A percentile compares a stretch with the other conserved stretches of the same genome.
Conservation (phyloP, 37 sponge, comb jelly and placozoan species). For the Hexactinellida sp. region DNA sequence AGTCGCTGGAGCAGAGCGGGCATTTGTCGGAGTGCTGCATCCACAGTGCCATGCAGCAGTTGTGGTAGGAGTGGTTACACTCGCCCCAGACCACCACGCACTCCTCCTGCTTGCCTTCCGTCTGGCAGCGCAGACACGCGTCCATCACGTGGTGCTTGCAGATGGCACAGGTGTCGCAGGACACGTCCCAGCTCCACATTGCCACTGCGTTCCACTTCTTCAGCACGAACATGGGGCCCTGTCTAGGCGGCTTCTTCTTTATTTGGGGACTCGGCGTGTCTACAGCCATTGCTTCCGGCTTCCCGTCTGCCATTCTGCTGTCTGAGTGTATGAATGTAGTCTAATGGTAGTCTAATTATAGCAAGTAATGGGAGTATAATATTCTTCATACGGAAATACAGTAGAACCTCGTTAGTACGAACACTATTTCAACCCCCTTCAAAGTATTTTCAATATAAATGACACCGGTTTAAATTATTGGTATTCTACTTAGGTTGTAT, state of each 20-base stretch:
- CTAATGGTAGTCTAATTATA: too few relatives aligned
- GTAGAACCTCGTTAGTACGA: too few relatives aligned
- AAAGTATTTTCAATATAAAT: too few relatives aligned
- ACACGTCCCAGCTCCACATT: constrained; percentile 97
- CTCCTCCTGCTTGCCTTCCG: constrained; percentile 73
- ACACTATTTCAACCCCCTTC: too few relatives aligned
- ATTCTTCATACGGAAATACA: too few relatives aligned
- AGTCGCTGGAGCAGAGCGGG: constrained; percentile 88
- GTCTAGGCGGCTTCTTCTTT: constrained; percentile 19
- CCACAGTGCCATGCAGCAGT: constrained; percentile 94
- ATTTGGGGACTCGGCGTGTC: neutral
- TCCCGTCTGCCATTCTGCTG: too few relatives aligned
- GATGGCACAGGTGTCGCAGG: constrained; percentile 91
- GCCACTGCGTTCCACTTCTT: constrained; percentile 98
- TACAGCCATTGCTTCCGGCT: neutral
- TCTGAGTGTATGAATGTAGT: too few relatives aligned
- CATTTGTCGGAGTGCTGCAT: constrained; percentile 87
- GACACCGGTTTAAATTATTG: too few relatives aligned
- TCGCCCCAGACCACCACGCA: constrained; percentile 96
- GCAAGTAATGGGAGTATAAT: too few relatives aligned
- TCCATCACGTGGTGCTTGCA: constrained; percentile 85
- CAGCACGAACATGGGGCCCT: constrained; percentile 47
- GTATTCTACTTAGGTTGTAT: too few relatives aligned
- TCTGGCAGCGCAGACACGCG: constrained; percentile 76
- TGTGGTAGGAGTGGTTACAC: constrained; percentile 95